Evolutionary conservation across 2,888 invertebrate species (phyloP).

Genomic region (Eudasyphora cyanicolor): DNA sequence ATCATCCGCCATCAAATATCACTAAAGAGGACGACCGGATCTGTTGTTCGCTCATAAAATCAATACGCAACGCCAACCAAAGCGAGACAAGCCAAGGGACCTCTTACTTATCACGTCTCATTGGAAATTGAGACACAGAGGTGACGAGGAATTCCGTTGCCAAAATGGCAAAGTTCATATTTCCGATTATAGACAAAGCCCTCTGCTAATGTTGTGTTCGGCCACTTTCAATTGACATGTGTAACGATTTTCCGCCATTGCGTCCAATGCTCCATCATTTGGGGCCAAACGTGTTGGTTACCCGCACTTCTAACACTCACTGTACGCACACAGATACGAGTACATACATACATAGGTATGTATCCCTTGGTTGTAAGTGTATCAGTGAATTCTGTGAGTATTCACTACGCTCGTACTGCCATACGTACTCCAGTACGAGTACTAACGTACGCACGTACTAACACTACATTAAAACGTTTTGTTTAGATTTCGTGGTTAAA

Average conservation of each 20-base stretch:
- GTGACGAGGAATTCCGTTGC: neutral
- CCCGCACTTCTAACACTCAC: neutral
- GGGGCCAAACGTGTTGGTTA: conserved; percentile 42
- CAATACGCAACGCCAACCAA: neutral
- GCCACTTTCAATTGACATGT: conserved; percentile 35
- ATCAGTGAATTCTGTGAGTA: neutral
- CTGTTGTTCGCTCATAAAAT: neutral
- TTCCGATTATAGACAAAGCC: neutral
- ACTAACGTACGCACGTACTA: neutral
- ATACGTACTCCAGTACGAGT: neutral
- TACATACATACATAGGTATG: too few species aligned
- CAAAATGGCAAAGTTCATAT: conserved; percentile 20
- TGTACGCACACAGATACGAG: neutral
- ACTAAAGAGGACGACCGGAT: neutral
- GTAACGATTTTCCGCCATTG: conserved; percentile 38
- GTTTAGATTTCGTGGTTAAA: neutral
- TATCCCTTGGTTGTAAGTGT: neutral
- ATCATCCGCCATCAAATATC: neutral
- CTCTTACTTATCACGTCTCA: neutral
- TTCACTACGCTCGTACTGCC: too few species aligned
- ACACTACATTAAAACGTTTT: neutral
- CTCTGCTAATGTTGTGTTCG: conserved; percentile 12
- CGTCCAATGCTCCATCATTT: conserved; percentile 35
- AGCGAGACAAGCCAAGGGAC: neutral
- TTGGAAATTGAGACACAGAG: neutral